Evolutionary conservation across 2,113 vertebrate species (phyloP), one percentile per base, ranked within the genome.

Genomic region (Hirundichthys speculiger): DNA sequence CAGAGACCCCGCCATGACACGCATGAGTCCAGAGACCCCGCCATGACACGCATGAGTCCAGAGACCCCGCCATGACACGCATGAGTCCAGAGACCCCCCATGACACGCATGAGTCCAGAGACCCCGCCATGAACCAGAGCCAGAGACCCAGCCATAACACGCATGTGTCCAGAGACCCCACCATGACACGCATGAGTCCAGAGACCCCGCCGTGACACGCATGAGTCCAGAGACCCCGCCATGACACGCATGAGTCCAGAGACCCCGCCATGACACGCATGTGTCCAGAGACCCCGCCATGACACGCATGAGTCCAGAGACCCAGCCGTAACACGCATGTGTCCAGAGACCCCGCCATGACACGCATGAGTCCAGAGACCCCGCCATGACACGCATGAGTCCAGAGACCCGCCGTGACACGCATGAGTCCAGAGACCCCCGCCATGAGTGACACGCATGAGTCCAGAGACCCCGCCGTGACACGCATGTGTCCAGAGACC

Each of bases 141-240:
- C 34, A 15, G 48, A 54, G 84, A 54, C 54, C 83, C 77, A 43
- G 13, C 2, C 41, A 48, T 0, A 1, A 73, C 5, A 1, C 38
- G 16, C 83, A 83, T 46, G 39, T 80, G 80, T 77, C 57, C 34
- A 15, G 48, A 54, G 84, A 54, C 54, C 83, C 77, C 47, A 10
- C 2, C 41, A 48, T 0, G 1, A 73, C 5, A 1, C 38, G 16
- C 83, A 83, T 46, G 39, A 79, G 80, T 77, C 57, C 34, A 15
- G 48, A 54, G 84, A 54, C 54, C 83, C 77, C 47, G 13, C 2
- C 41, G 45, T 0, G 1, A 73, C 5, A 1, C 38, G 16, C 83
- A 83, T 46, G 39, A 79, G 80, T 77, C 57, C 34, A 15, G 48
- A 54, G 84, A 54, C 54, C 83, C 77, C 47, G 13, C 2, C 41